phyloP scores from a whole-genome alignment of 2,888 invertebrate species.

The Apotomis turbidana region DNA sequence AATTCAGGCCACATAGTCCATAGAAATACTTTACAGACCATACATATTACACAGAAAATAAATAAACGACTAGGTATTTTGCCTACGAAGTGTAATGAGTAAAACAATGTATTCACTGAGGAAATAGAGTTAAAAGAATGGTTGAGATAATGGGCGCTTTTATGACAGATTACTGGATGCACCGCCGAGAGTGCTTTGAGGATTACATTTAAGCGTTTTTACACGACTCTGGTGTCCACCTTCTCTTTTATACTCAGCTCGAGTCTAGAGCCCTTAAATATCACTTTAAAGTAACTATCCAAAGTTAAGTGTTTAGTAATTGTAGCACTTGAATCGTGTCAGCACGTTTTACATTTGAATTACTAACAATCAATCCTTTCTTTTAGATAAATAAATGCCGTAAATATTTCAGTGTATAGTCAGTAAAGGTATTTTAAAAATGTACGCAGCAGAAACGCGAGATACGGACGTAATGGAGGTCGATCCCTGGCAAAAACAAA shows the following conservation, averaged over 20 bases:
- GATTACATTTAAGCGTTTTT: conserved; percentile 26
- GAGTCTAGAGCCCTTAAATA: conserved; percentile 2
- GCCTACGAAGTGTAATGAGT: background rate
- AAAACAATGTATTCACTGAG: background rate
- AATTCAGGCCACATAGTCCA: too few species aligned
- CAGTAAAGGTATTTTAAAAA: background rate
- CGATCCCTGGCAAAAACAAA: conserved; percentile 1
- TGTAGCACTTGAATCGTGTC: conserved; percentile 6
- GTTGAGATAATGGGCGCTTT: conserved; percentile 33
- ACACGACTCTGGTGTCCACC: conserved; percentile 24
- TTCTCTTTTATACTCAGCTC: conserved; percentile 8
- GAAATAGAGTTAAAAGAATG: conserved; percentile 12
- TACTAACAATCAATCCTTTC: background rate
- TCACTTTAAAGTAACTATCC: background rate
- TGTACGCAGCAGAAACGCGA: background rate
- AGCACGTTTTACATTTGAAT: background rate
- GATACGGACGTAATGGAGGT: conserved; percentile 17
- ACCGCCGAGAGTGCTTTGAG: conserved; percentile 19
- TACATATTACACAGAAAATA: too few species aligned
- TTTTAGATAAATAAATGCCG: conserved; percentile 12
- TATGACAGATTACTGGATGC: conserved; percentile 32
- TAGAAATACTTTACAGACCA: too few species aligned
- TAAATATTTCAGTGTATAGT: background rate
- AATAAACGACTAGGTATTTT: too few species aligned
- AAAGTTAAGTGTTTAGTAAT: conserved; percentile 3